Evolutionary conservation across 2,797 vertebrate genomes (phyloP), one percentile per base, ranked within the genome.

Genomic region (Syngnathus rostellatus): DNA sequence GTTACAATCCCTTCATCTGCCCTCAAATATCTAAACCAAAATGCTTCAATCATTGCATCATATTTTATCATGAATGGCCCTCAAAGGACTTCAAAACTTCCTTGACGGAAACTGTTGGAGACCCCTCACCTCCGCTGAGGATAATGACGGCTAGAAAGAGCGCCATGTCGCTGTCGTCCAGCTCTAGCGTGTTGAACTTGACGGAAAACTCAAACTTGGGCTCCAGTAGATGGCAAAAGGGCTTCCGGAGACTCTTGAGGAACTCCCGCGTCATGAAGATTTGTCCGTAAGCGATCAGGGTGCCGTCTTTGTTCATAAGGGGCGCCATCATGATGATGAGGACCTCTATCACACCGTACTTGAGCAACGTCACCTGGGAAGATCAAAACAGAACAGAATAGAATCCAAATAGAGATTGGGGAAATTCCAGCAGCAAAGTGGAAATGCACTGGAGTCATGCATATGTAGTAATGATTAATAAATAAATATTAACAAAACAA

Each of bases 261-360:
- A 99, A 99, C 83, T 99, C 97, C 46, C 97, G 89, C 0, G 97
- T 99, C 95, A 99, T 98, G 90, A 99, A 99, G 67, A 96, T 95
- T 83, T 98, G 94, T 71, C 97, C 97, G 0, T 98, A 94, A 1
- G 95, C 94, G 72, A 99, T 93, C 68, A 99, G 93, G 51, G 96
- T 94, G 46, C 97, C 97, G 2, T 99, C 97, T 76, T 99, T 99
- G 86, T 99, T 99, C 96, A 99, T 99, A 80, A 98, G 89, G 0
- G 96, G 96, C 0, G 97, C 90, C 92, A 97, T 92, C 91, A 98
- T 96, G 19, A 95, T 96, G 66, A 96, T 98, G 68, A 99, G 89
- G 78, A 99, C 93, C 88, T 99, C 97, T 0, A 99, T 96, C 73
- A 99, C 96, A 0, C 95, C 97, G 0, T 99, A 99, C 73, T 99